These are phyloP conservation scores for Petromus typicus DNA, from an alignment of 2,113 vertebrate genomes.

Conservation along the genomic window DNA sequence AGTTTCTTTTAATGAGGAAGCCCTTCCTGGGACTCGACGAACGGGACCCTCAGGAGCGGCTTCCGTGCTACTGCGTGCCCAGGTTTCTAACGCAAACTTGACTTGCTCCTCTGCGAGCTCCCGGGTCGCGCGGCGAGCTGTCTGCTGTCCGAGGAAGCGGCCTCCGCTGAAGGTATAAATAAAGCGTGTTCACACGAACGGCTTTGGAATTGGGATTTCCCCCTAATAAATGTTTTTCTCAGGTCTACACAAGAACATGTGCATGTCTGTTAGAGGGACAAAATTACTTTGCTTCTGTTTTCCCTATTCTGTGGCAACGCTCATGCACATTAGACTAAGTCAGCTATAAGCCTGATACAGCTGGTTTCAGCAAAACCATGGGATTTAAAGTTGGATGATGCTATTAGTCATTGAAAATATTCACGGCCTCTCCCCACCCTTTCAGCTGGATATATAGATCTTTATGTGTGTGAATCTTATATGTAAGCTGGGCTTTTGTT, in stretches of 20 bases:
- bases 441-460: neutral
- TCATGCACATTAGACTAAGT: neutral
- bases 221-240: neutral
- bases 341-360: neutral
- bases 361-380: conserved; percentile 11
- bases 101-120: neutral
- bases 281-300: neutral
- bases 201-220: neutral
- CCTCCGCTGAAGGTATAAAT: neutral
- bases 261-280: neutral
- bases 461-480: neutral
- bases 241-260: neutral
- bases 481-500: neutral
- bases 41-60: neutral
- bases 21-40: neutral
- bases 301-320: neutral
- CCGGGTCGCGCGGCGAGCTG: neutral
- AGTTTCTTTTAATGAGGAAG: neutral
- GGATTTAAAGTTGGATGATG: neutral
- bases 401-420: neutral
- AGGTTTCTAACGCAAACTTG: neutral
- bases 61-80: no score
- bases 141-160: no score
- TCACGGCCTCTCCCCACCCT: neutral
- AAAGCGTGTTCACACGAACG: neutral